phyloP scores from a whole-genome alignment of 1,140 invertebrate species.

The Pristionchus pacificus region DNA sequence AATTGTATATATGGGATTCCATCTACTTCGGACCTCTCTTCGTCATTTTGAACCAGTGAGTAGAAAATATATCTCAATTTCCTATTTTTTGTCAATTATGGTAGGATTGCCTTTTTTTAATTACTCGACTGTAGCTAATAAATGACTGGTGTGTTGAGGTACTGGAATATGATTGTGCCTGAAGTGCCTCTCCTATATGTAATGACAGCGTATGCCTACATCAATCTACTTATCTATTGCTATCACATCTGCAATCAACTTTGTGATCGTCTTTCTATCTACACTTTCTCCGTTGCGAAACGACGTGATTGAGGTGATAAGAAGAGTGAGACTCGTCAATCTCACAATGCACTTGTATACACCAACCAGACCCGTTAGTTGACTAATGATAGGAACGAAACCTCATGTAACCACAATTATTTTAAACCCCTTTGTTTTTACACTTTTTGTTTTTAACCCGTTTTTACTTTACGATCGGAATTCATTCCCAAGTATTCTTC shows the following conservation, averaged over 20 bases:
- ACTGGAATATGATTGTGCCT: conserved; percentile 23
- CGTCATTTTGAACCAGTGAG: conserved; percentile 92
- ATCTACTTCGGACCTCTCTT: conserved; percentile 82
- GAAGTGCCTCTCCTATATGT: conserved; percentile 18
- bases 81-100: conserved; percentile 59
- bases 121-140: not conserved
- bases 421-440: no score
- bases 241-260: conserved; percentile 45
- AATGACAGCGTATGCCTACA: conserved; percentile 43
- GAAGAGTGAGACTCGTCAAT: no score
- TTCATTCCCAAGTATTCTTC: no score
- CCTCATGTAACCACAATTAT: no score
- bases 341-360: no score
- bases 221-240: conserved; percentile 47
- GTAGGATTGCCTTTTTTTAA: conserved; percentile 34
- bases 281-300: conserved; percentile 10
- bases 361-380: no score
- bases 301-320: not conserved
- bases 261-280: conserved; percentile 46
- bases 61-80: conserved; percentile 84
- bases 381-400: no score
- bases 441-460: no score
- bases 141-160: conserved; percentile 4
- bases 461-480: no score
- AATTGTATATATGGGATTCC: conserved; percentile 91